phyloP scores from a whole-genome alignment of 2,113 vertebrate genomes.

The Chionis minor region DNA sequence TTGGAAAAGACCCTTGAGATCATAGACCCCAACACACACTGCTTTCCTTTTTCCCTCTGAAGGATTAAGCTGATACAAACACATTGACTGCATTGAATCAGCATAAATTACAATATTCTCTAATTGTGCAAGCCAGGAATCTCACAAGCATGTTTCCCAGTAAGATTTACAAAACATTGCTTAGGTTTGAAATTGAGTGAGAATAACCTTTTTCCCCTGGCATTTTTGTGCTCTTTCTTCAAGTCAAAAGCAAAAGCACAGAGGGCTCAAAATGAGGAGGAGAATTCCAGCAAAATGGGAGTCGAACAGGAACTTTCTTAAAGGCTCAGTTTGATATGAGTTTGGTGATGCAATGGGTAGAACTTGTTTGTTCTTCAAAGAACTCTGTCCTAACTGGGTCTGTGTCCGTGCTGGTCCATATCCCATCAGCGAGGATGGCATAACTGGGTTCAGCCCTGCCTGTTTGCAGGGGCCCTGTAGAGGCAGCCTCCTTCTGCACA shows the following conservation, averaged over 20 bases:
- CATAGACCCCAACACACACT: rapidly evolving
- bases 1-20: neutral
- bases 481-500: neutral
- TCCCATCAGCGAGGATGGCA: rapidly evolving
- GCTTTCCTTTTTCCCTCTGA: neutral
- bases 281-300: neutral
- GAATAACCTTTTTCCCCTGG: neutral
- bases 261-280: neutral
- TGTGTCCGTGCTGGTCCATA: rapidly evolving
- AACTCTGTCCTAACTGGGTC: neutral
- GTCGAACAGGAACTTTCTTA: neutral
- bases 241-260: neutral
- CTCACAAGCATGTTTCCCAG: neutral
- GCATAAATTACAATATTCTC: neutral
- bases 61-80: neutral
- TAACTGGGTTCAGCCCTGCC: neutral
- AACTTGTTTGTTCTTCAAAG: neutral
- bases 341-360: neutral
- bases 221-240: neutral
- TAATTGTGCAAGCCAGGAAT: neutral
- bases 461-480: neutral
- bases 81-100: neutral
- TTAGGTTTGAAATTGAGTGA: neutral
- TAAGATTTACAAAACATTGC: neutral
- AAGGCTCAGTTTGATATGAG: rapidly evolving